phyloP scores from a whole-genome alignment of 1,140 invertebrate genomes.

The Wiebesia pumilae region DNA sequence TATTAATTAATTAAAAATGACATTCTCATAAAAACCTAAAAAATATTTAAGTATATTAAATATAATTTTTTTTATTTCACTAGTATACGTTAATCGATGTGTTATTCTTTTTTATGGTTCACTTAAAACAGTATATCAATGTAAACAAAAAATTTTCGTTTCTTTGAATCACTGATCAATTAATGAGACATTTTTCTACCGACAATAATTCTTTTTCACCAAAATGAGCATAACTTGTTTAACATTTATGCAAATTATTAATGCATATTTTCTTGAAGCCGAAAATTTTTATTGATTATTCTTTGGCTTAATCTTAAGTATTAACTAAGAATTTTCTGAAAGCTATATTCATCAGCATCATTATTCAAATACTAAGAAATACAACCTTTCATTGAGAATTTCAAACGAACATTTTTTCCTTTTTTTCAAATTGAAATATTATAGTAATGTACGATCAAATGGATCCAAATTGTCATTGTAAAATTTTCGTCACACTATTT shows the following conservation, averaged over 20 bases:
- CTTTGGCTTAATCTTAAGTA: slow-evolving; percentile 40
- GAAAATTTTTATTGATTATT: slow-evolving; percentile 11
- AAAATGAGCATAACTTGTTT: slow-evolving; percentile 7
- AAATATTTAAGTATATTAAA: slow-evolving; percentile 7
- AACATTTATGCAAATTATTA: slow-evolving; percentile 22
- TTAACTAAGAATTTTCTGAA: not conserved
- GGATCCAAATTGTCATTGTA: not conserved
- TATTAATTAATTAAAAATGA: not conserved
- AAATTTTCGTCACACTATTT: not conserved
- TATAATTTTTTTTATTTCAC: slow-evolving; percentile 20
- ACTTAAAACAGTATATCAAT: not conserved
- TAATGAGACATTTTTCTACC: slow-evolving; percentile 27
- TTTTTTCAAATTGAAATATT: no score
- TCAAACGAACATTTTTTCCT: no score
- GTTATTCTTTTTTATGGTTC: not conserved
- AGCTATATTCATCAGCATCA: not conserved
- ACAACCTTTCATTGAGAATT: not conserved
- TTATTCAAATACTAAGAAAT: not conserved
- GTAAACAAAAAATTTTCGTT: not conserved
- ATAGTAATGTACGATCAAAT: not conserved
- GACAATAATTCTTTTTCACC: not conserved
- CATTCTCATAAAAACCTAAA: not conserved
- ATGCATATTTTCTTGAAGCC: slow-evolving; percentile 24
- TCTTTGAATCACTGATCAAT: slow-evolving; percentile 1
- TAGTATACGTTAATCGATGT: slow-evolving; percentile 26